These are phyloP conservation scores for Myotis yumanensis DNA, from an alignment of 2,113 vertebrate genomes.

Conservation along the genomic window DNA sequence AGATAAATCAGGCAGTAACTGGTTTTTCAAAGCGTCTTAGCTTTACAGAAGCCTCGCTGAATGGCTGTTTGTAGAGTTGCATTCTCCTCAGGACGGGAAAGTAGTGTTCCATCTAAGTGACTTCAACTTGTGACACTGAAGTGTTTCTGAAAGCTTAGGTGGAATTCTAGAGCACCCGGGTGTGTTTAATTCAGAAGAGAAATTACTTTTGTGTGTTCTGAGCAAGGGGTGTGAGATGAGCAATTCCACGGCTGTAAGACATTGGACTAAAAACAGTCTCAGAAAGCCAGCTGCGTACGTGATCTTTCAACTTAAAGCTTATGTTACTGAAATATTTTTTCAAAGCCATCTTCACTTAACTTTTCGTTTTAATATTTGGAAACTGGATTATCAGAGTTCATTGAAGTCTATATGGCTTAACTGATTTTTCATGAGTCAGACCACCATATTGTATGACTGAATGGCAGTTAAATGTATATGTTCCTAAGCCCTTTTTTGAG, in stretches of 20 bases:
- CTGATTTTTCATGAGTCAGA: neutral
- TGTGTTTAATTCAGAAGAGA: neutral
- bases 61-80: neutral
- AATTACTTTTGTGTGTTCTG: constrained; percentile 5
- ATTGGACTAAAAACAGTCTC: neutral
- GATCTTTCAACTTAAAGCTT: neutral
- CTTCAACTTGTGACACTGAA: neutral
- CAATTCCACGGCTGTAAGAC: neutral
- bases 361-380: neutral
- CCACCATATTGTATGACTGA: neutral
- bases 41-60: neutral
- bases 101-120: neutral
- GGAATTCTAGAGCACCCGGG: neutral
- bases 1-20: neutral
- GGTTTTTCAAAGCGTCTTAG: constrained; percentile 27
- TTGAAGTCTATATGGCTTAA: neutral
- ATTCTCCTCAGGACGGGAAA: neutral
- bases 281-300: neutral
- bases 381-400: neutral
- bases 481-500: neutral
- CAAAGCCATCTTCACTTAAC: neutral
- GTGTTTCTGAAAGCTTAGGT: neutral
- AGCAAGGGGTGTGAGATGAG: neutral
- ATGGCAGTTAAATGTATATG: neutral
- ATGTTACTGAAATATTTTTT: constrained; percentile 16